Conservation (phyloP, 2,797 vertebrate genomes). For the Salmo trutta region DNA sequence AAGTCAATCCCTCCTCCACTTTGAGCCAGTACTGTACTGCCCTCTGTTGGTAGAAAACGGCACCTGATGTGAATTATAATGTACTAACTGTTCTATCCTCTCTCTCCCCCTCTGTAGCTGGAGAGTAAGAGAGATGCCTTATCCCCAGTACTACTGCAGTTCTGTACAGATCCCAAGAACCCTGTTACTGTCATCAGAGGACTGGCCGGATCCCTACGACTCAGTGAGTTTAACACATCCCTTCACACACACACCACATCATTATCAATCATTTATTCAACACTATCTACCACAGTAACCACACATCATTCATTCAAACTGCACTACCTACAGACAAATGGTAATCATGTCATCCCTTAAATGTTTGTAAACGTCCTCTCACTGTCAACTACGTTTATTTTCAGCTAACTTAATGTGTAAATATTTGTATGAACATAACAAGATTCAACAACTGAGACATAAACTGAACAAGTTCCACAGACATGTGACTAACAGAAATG, state of each 20-base stretch:
- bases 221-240: constrained; percentile 77
- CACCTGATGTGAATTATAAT: not conserved
- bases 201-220: constrained; percentile 87
- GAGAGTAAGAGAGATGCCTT: constrained; percentile 91
- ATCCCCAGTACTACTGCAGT: constrained; percentile 88
- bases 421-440: too few relatives aligned
- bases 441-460: too few relatives aligned
- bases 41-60: constrained; percentile 42
- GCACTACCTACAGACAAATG: too few relatives aligned
- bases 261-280: not conserved
- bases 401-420: constrained; percentile 73
- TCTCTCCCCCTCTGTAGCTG: constrained; percentile 70
- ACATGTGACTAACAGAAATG: too few relatives aligned
- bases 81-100: not conserved
- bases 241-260: too few relatives aligned
- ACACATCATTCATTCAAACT: too few relatives aligned
- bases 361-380: too few relatives aligned
- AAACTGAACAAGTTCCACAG: too few relatives aligned
- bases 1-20: too few relatives aligned
- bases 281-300: not conserved
- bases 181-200: constrained; percentile 93
- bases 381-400: too few relatives aligned
- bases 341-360: too few relatives aligned
- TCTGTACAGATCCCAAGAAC: constrained; percentile 91
- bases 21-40: constrained; percentile 21